Evolutionary conservation across 2,113 vertebrate genomes (phyloP).

Genomic region (Gymnobelideus leadbeateri): DNA sequence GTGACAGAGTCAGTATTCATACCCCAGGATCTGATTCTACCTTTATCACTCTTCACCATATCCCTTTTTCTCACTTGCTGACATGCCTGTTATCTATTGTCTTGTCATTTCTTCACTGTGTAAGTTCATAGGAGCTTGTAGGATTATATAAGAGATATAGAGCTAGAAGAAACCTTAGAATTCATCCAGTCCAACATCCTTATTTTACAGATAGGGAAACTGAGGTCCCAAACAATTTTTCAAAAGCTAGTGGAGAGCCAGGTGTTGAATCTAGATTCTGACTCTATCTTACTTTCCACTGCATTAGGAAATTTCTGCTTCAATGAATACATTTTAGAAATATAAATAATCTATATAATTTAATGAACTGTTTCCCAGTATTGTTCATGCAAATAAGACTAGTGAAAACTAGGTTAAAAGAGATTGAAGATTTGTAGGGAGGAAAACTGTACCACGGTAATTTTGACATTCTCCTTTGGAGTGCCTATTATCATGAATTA

Average conservation of each 20-base stretch:
- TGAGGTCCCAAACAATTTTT: background rate
- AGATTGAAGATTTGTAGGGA: background rate
- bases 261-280: background rate
- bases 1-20: background rate
- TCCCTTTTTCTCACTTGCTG: background rate
- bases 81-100: background rate
- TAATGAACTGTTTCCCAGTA: background rate
- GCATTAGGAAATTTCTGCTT: background rate
- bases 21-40: background rate
- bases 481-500: conserved; percentile 14
- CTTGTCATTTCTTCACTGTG: background rate
- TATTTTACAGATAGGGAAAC: background rate
- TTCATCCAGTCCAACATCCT: background rate
- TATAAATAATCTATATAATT: background rate
- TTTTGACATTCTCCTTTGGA: conserved; percentile 21
- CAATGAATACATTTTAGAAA: conserved; percentile 9
- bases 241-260: background rate
- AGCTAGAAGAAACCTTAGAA: background rate
- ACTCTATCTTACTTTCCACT: background rate
- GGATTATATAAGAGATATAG: background rate
- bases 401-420: conserved; percentile 7
- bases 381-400: conserved; percentile 1
- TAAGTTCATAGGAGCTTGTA: background rate
- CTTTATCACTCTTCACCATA: background rate
- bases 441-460: conserved; percentile 19